phyloP scores from a whole-genome alignment of 1,140 invertebrate genomes.

The Olivierus martensii region DNA sequence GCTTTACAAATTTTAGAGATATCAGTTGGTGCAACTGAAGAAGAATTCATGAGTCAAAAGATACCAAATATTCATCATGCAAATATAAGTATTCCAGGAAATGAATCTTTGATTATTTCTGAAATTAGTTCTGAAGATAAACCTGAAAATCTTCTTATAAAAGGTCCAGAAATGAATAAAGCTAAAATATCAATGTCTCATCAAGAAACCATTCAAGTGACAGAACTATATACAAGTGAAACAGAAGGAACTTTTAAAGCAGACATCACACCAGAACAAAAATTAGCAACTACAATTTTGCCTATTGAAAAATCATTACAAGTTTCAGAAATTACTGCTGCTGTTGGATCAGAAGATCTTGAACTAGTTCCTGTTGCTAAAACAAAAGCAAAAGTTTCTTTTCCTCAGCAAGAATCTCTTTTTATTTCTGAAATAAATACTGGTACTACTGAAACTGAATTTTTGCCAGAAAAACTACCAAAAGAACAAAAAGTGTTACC shows the following conservation, averaged over 20 bases:
- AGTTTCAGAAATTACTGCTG: conserved; percentile 14
- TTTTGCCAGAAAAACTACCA: conserved; percentile 4
- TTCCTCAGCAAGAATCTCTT: conserved; percentile 16
- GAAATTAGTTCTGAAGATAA: conserved; percentile 9
- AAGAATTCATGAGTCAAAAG: conserved; percentile 33
- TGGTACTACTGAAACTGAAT: conserved; percentile 2
- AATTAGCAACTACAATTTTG: conserved; percentile 6
- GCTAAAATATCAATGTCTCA: conserved; percentile 10
- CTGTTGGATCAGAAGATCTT: conserved; percentile 3
- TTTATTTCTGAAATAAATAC: conserved; percentile 8
- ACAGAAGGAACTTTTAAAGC: conserved; percentile 10
- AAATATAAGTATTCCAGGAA: not conserved
- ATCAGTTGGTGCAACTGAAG: conserved; percentile 24
- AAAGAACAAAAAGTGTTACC: conserved; percentile 2
- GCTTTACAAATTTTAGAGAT: conserved; percentile 20
- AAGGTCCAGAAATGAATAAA: conserved; percentile 3
- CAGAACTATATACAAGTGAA: conserved; percentile 11
- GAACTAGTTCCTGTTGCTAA: conserved; percentile 9
- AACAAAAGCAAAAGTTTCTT: conserved; percentile 10
- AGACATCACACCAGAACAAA: conserved; percentile 6
- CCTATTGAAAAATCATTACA: conserved; percentile 9
- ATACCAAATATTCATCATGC: conserved; percentile 21
- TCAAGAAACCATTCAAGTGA: conserved; percentile 16
- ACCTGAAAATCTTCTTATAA: conserved; percentile 2
- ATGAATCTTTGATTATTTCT: conserved; percentile 9